Conservation (phyloP, 2,888 invertebrate genomes). For the Deroplatys truncata region DNA sequence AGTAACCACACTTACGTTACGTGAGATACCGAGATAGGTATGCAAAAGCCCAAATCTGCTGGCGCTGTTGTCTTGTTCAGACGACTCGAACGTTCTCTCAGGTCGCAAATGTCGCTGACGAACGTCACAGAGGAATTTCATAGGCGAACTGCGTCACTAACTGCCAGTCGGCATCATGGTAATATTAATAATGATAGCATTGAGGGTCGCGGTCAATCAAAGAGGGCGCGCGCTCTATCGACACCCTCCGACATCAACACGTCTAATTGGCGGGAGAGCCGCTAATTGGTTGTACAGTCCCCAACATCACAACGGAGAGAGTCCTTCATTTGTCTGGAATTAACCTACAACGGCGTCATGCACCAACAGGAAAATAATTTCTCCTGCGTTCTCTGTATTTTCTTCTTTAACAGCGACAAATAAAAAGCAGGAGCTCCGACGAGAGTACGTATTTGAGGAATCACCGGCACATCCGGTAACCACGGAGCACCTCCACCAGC, state of each 20-base stretch:
- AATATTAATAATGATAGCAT: neutral
- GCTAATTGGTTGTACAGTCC: neutral
- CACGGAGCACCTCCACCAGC: no score
- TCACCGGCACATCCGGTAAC: no score
- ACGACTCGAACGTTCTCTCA: neutral
- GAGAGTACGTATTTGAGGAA: no score
- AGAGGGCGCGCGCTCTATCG: neutral
- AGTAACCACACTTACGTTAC: neutral
- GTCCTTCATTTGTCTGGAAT: no score
- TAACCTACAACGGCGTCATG: no score
- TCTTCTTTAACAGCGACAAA: no score
- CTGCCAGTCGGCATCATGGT: neutral
- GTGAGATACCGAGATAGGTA: no score
- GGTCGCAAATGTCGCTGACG: no score
- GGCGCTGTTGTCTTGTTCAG: neutral
- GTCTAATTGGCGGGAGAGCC: neutral
- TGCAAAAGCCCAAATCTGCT: neutral
- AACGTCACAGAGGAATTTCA: neutral
- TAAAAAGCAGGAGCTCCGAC: no score
- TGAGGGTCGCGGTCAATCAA: neutral
- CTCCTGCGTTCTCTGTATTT: no score
- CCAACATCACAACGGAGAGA: neutral
- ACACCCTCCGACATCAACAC: neutral
- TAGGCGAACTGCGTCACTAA: neutral
- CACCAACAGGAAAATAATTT: no score